phyloP scores from a whole-genome alignment of 2,797 vertebrate species.

The Falco naumanni region DNA sequence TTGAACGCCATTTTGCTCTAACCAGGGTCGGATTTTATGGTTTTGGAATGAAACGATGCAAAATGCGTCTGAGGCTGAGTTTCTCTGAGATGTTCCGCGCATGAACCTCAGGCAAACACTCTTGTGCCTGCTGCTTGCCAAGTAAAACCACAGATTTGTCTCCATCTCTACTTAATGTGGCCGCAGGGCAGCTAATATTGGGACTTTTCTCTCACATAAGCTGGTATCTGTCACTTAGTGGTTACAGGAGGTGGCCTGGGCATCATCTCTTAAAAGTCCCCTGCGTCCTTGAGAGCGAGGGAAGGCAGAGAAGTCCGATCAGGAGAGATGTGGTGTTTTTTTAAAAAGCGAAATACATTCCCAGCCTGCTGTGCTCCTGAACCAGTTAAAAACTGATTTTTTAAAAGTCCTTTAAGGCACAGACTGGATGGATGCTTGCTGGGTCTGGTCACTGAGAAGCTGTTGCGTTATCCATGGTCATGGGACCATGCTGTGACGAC shows the following conservation, averaged over 20 bases:
- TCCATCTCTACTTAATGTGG: not conserved
- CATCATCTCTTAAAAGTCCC: not conserved
- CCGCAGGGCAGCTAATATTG: not conserved
- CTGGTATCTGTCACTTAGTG: not conserved
- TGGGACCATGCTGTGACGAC: not conserved
- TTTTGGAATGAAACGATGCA: not conserved
- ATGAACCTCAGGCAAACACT: not conserved
- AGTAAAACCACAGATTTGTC: not conserved
- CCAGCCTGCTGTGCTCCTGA: not conserved
- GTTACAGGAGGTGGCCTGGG: not conserved
- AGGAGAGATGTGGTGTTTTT: not conserved
- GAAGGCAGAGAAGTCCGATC: not conserved
- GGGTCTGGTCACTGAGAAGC: not conserved
- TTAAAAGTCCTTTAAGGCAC: not conserved
- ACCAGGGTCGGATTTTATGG: not conserved
- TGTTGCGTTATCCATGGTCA: not conserved
- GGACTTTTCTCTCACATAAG: conserved; percentile 4
- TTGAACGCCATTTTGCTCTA: not conserved
- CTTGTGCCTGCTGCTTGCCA: not conserved
- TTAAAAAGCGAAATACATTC: not conserved
- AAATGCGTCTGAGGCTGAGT: not conserved
- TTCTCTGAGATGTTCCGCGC: accelerated
- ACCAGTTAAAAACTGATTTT: not conserved
- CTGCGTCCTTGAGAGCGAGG: accelerated
- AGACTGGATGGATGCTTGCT: not conserved